Evolutionary conservation across 2,797 vertebrate genomes (phyloP).

Genomic region (Karalla daura): DNA sequence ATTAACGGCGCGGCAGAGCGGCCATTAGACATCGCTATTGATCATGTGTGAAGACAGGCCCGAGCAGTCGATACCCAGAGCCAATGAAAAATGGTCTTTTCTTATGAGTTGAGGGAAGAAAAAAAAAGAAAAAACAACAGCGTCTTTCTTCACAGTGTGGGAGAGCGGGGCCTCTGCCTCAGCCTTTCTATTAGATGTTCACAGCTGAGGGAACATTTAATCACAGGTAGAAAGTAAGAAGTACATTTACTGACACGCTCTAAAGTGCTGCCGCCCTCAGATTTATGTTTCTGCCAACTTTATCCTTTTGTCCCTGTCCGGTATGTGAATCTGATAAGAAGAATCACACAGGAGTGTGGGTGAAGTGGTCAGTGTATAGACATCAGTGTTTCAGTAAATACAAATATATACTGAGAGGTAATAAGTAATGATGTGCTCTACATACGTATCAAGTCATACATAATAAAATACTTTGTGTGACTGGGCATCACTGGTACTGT

Average conservation of each 20-base stretch:
- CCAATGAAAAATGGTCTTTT: constrained; percentile 59
- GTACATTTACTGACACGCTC: background rate
- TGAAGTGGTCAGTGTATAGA: background rate
- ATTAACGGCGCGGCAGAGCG: constrained; percentile 61
- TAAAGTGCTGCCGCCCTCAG: background rate
- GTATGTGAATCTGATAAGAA: background rate
- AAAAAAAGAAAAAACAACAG: too few relatives aligned
- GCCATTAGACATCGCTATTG: constrained; percentile 73
- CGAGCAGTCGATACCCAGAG: constrained; percentile 59
- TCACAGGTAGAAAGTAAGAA: constrained; percentile 12
- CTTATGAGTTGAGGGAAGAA: too few relatives aligned
- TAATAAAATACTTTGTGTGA: too few relatives aligned
- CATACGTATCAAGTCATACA: too few relatives aligned
- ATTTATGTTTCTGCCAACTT: background rate
- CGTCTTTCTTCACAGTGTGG: constrained; percentile 24
- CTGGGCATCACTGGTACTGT: too few relatives aligned
- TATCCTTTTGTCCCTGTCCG: background rate
- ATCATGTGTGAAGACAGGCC: constrained; percentile 71
- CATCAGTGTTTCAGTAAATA: too few relatives aligned
- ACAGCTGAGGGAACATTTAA: constrained; percentile 17
- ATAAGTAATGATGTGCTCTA: too few relatives aligned
- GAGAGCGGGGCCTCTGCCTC: constrained; percentile 9
- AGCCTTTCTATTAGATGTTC: constrained; percentile 11
- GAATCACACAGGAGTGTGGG: background rate
- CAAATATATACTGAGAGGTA: too few relatives aligned